Evolutionary conservation across 1,140 invertebrate species (phyloP), one percentile per base, ranked within the genome.

Genomic region (Ridgeia piscesae): DNA sequence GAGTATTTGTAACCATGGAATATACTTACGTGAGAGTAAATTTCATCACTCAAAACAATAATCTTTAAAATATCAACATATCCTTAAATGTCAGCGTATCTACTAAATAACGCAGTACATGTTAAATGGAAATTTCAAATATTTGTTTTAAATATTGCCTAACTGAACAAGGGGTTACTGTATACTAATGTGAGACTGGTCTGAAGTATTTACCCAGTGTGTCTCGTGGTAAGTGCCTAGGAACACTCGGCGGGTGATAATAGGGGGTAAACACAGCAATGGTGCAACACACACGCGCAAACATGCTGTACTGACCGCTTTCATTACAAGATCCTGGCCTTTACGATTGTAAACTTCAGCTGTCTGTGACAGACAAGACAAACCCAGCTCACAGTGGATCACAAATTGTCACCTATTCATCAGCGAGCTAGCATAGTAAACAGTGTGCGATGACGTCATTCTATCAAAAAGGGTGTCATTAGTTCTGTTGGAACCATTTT

Each of bases 321-420:
- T 89, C 92, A 92, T 92, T n/a, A 92, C 89, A 89, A 92, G 35
- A 89, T 92, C 92, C 34, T 92, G 92, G 21, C 89, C 92, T 35
- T 92, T 92, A 33, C 92, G 35, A 77, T 92, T 88, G 92, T 92
- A 92, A 88, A 92, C 92, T 33, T 89, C 48, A n/a, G 33, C 91
- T 77, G 90, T 92, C 92, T 92, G 92, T 17, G 58, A 77, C 58
- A 77, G 17, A 77, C 0, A 1, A 77, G 58, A 77, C 17, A 77
- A 77, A 6, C 11, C 42, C 42, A 77, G 58, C 4, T 77, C 58
- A 77, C 58, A 9, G 27, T 0, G 27, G 58, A 77, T 77, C 58
- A 42, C 42, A 4, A 42, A 42, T 4, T 42, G 2, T 21, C 17
- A 77, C 58, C 58, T 21, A 77, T 0, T 77, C 8, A 77, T 14